phyloP scores from a whole-genome alignment of 2,888 invertebrate species.

The Deilephila porcellus region DNA sequence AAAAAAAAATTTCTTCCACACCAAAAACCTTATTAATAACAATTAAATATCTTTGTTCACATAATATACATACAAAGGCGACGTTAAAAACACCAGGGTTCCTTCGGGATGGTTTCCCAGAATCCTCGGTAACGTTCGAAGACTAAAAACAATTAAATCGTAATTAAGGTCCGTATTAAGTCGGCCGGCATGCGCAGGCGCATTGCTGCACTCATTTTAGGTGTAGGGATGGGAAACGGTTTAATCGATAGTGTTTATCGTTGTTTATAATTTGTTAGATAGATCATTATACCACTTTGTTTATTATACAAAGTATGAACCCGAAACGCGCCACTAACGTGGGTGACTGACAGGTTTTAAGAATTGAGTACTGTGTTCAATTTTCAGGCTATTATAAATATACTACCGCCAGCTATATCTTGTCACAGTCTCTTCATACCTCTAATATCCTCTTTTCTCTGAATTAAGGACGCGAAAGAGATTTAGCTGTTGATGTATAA shows the following conservation, averaged over 20 bases:
- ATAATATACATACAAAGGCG: conserved; percentile 51
- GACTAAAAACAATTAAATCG: conserved; percentile 82
- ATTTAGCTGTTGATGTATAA: no score
- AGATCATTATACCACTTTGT: no score
- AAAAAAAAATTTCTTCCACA: background rate
- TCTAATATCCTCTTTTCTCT: no score
- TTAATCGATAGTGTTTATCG: conserved; percentile 40
- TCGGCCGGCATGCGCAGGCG: conserved; percentile 71
- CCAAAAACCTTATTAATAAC: conserved; percentile 1
- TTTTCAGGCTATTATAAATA: no score
- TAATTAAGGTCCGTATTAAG: conserved; percentile 81
- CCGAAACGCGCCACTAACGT: no score
- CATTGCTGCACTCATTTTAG: conserved; percentile 65
- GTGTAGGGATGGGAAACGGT: conserved; percentile 56
- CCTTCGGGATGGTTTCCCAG: conserved; percentile 58
- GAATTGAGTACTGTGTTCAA: no score
- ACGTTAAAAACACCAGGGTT: conserved; percentile 51
- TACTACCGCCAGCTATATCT: no score
- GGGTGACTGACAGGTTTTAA: no score
- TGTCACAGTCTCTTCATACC: no score
- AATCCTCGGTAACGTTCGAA: conserved; percentile 67
- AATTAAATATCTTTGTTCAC: conserved; percentile 8
- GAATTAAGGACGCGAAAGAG: no score
- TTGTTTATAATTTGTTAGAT: background rate
- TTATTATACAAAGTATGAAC: no score